Base-by-base conservation (phyloP, 2,888 invertebrate species). In the Seladonia tumulorum region DNA sequence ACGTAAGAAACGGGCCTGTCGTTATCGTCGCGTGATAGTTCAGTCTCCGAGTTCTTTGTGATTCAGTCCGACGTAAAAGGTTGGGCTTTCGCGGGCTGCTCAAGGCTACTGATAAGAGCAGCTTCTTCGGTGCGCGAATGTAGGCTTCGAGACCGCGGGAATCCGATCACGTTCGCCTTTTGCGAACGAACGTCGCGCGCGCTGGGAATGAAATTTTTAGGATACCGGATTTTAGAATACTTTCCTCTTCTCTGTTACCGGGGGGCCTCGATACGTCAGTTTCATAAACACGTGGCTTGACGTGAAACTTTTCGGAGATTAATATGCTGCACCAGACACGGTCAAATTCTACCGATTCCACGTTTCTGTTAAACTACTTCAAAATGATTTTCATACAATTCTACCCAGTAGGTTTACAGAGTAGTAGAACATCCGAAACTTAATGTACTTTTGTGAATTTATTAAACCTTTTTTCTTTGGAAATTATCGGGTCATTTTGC, bases 121-220 rank as follows among this genome's bases (percentile, higher is more conserved):
- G 60, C 14, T 16, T 63, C 60, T 29, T 63, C 60, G 60, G 7
- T 25, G 60, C 29, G 60, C 16, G 29, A 63, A 63, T 63, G 60
- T 63, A 63, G 60, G 25, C 60, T 63, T 29, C 60, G 25, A 63
- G 60, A 63, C 60, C 60, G 60, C 60, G 60, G 60, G 60, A 63
- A 63, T 29, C 25, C 60, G 29, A 63, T 63, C 60, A 16, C 60
- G 60, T 63, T 63, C 60, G 60, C 16, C 29, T 63, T 63, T 16
- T 14, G 60, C 25, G 60, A 60, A 25, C 14, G 60, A 60, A 29
- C 60, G 60, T 16, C 60, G 5, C 25, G 60, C 22, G 49, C 53
- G 53, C 14, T 63, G 60, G 29, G 60, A 63, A 63, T 29, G 16
- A 63, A 63, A 63, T 63, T 29, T 63, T 63, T 63, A 63, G 60